Evolutionary conservation across 1,140 invertebrate genomes (phyloP).

Genomic region (Drosophila rufa): DNA sequence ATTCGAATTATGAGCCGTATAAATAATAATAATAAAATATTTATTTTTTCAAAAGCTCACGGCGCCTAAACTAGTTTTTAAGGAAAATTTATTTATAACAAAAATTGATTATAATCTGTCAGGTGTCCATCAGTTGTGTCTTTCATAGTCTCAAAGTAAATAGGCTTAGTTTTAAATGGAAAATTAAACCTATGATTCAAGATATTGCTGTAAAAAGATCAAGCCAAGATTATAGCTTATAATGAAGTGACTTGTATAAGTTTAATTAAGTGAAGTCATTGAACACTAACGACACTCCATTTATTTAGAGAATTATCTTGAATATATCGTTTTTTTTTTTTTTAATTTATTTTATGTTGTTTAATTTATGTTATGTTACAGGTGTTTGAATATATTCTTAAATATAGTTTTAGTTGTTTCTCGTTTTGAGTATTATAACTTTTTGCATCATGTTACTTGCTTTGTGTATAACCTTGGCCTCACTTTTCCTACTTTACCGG

Average conservation of each 20-base stretch:
- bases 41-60: neutral
- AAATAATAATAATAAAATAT: constrained; percentile 28
- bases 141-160: neutral
- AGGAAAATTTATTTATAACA: constrained; percentile 21
- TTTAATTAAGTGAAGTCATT: constrained; percentile 8
- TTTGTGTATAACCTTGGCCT: neutral
- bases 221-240: too few relatives aligned
- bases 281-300: neutral
- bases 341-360: neutral
- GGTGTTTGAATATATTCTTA: neutral
- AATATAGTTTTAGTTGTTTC: too few relatives aligned
- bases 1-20: constrained; percentile 26
- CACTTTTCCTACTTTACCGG: neutral
- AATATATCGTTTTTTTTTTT: too few relatives aligned
- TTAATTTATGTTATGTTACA: neutral
- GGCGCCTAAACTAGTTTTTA: constrained; percentile 14
- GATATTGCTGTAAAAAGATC: neutral
- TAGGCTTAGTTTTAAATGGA: constrained; percentile 10
- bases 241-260: neutral
- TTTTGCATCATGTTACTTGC: too few relatives aligned
- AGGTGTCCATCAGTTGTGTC: neutral
- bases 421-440: neutral
- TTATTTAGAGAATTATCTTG: neutral
- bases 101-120: constrained; percentile 28
- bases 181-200: constrained; percentile 1